phyloP scores from a whole-genome alignment of 2,113 vertebrate species.

The Gambusia affinis region DNA sequence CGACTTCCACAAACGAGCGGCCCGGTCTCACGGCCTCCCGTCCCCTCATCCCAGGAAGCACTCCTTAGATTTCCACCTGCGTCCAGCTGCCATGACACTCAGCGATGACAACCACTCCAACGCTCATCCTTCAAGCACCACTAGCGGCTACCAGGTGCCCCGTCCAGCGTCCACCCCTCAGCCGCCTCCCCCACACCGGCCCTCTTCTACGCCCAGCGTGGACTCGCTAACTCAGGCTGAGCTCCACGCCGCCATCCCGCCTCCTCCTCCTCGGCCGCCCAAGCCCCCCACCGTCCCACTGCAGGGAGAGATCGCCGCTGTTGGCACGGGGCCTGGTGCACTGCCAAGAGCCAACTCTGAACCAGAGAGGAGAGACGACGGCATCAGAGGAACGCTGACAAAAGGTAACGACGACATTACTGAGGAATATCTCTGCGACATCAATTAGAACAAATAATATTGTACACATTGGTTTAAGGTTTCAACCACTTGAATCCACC shows the following conservation, averaged over 20 bases:
- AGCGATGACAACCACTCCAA: neutral
- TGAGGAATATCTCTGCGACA: too few species aligned
- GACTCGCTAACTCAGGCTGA: constrained; percentile 49
- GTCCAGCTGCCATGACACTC: constrained; percentile 27
- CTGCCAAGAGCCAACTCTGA: constrained; percentile 32
- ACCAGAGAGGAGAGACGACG: constrained; percentile 28
- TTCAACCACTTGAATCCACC: too few species aligned
- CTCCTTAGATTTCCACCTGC: constrained; percentile 69
- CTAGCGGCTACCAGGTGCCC: constrained; percentile 59
- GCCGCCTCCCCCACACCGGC: neutral
- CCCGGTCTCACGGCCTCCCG: constrained; percentile 48
- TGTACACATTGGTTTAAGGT: too few species aligned
- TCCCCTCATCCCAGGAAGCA: constrained; percentile 74
- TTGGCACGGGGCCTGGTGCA: neutral
- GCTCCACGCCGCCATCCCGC: constrained; percentile 35
- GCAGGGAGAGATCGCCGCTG: constrained; percentile 19
- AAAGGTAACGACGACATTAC: constrained; percentile 25
- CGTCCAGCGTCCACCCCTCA: constrained; percentile 30
- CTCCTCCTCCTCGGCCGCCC: constrained; percentile 68
- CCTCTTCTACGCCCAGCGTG: constrained; percentile 56
- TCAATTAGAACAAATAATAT: too few species aligned
- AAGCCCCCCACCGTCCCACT: constrained; percentile 44
- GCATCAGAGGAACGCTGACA: neutral
- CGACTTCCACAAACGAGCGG: constrained; percentile 29
- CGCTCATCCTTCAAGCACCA: neutral